Evolutionary conservation across 2,113 vertebrate species (phyloP).

Genomic region (Gallinago undulata): DNA sequence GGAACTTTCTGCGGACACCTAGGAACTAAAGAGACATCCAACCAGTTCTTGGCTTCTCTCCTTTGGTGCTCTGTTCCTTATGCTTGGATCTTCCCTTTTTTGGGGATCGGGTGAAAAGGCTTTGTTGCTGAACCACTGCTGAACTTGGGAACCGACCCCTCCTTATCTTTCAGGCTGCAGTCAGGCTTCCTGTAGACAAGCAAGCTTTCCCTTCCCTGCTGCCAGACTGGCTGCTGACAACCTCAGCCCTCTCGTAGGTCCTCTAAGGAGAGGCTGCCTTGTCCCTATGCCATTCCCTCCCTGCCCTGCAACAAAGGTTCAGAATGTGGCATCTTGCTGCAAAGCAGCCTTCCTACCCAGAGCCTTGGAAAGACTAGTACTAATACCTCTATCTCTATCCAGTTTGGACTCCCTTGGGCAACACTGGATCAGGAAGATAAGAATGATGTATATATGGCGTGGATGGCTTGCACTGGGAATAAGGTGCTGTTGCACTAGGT

Average conservation of each 20-base stretch:
- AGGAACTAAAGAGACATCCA: background rate
- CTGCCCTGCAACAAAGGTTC: background rate
- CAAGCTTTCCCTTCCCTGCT: background rate
- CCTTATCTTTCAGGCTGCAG: background rate
- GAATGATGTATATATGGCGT: background rate
- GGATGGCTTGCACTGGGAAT: background rate
- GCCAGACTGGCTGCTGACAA: background rate
- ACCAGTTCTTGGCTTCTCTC: background rate
- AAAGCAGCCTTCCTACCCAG: background rate
- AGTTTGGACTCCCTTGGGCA: background rate
- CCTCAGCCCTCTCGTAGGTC: background rate
- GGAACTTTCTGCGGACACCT: background rate
- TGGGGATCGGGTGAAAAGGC: background rate
- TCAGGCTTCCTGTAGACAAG: background rate
- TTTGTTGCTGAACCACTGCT: background rate
- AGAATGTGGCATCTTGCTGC: background rate
- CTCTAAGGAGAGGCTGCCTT: background rate
- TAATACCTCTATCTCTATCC: background rate
- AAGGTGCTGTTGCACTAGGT: background rate
- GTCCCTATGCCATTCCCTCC: background rate
- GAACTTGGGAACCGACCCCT: background rate
- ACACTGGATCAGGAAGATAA: background rate
- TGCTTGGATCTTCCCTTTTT: background rate
- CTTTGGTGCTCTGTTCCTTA: background rate
- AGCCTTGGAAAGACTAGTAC: background rate